A percentile compares a stretch with the other conserved stretches of the same genome.
Evolutionary conservation across 2,888 invertebrate genomes (phyloP).

Genomic region (Candidula unifasciata): DNA sequence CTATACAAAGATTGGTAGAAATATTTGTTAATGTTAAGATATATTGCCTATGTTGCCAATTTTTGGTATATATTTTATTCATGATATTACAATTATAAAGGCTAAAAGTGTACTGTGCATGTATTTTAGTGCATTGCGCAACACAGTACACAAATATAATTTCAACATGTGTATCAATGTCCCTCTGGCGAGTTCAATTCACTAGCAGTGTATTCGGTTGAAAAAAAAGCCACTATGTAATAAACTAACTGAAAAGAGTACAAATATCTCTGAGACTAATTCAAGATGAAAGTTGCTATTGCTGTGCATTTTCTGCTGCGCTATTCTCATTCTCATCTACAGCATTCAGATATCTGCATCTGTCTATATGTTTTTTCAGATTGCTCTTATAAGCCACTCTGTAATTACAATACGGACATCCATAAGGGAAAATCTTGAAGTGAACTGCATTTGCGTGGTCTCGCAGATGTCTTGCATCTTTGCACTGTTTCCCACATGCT

Average conservation of each 20-base stretch:
- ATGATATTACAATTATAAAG: no score
- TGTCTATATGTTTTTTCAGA: slow-evolving; percentile 32
- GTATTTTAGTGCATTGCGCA: no score
- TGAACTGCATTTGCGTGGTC: slow-evolving; percentile 40
- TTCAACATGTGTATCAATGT: no score
- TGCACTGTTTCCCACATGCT: slow-evolving; percentile 27
- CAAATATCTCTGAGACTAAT: neutral
- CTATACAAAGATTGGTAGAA: no score
- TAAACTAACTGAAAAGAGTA: neutral
- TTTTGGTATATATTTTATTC: no score
- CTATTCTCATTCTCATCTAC: neutral
- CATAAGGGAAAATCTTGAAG: slow-evolving; percentile 21
- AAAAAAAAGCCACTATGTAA: neutral
- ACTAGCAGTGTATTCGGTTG: no score
- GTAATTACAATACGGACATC: slow-evolving; percentile 33
- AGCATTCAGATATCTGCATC: slow-evolving; percentile 20
- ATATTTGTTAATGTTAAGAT: no score
- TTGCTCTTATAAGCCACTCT: slow-evolving; percentile 37
- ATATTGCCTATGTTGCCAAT: no score
- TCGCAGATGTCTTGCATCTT: slow-evolving; percentile 12
- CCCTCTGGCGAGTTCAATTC: no score
- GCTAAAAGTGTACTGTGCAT: no score
- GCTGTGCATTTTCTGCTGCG: neutral
- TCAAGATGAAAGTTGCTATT: neutral
- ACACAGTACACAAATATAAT: no score